These are phyloP conservation scores for Caerostris darwini DNA, from an alignment of 1,140 invertebrate species.

Conservation along the genomic window DNA sequence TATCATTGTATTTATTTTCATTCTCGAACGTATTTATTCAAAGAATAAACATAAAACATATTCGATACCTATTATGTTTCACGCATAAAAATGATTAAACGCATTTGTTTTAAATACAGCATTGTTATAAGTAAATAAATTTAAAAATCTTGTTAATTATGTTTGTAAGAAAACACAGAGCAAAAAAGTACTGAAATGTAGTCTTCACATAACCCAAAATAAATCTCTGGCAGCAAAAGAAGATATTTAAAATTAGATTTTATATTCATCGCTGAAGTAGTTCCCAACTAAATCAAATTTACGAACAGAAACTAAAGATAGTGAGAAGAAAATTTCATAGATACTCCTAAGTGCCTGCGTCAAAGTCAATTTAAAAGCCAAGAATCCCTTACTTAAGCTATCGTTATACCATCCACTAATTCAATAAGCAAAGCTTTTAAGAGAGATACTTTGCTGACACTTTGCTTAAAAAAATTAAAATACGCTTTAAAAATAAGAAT, in stretches of 20 bases:
- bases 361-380: background rate
- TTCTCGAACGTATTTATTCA: too few species aligned
- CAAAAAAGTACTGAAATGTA: too few species aligned
- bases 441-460: background rate
- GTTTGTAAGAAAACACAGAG: too few species aligned
- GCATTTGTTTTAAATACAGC: too few species aligned
- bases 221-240: too few species aligned
- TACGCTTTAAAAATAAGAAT: background rate
- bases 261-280: background rate
- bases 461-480: background rate
- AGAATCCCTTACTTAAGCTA: background rate
- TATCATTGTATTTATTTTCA: too few species aligned
- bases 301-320: background rate
- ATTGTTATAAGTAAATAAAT: too few species aligned
- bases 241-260: background rate
- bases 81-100: too few species aligned
- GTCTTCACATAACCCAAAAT: too few species aligned
- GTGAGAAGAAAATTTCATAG: background rate
- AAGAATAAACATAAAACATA: too few species aligned
- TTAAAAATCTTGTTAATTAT: too few species aligned
- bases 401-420: background rate
- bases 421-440: slow-evolving; percentile 30
- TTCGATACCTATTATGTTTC: too few species aligned
- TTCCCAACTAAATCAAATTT: background rate
- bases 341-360: background rate